A percentile compares a stretch with the other conserved stretches of the same genome.
Evolutionary conservation across 2,113 vertebrate species (phyloP).

Genomic region (Dascyllus trimaculatus): DNA sequence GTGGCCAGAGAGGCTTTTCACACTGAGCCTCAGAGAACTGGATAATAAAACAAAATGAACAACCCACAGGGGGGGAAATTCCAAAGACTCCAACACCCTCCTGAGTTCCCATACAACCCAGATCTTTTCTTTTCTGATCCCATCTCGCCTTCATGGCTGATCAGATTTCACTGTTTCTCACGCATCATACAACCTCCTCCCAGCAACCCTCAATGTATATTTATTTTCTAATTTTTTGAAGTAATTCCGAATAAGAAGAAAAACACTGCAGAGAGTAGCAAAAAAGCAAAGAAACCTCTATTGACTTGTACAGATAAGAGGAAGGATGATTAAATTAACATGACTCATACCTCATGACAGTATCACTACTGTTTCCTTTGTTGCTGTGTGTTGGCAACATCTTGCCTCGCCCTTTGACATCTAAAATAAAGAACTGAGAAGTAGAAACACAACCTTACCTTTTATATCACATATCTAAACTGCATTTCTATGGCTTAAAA

Average conservation of each 20-base stretch:
- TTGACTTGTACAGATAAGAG: slow-evolving; percentile 28
- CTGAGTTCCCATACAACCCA: slow-evolving; percentile 6
- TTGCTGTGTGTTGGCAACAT: slow-evolving; percentile 57
- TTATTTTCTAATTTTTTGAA: background rate
- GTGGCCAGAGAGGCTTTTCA: slow-evolving; percentile 25
- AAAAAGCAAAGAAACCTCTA: background rate
- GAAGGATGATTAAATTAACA: slow-evolving; percentile 54
- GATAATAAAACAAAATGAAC: slow-evolving; percentile 43
- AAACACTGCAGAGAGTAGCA: slow-evolving; percentile 2
- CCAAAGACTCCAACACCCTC: slow-evolving; percentile 40
- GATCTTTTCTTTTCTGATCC: slow-evolving; percentile 45
- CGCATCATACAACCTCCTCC: background rate
- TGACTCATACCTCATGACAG: slow-evolving; percentile 76
- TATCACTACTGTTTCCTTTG: slow-evolving; percentile 28
- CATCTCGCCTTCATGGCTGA: slow-evolving; percentile 34
- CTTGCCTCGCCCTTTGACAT: background rate
- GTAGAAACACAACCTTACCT: slow-evolving; percentile 4
- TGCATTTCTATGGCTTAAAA: background rate
- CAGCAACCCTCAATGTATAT: background rate
- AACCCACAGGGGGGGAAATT: slow-evolving; percentile 30
- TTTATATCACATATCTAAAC: background rate
- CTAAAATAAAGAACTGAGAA: background rate
- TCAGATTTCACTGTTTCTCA: slow-evolving; percentile 62
- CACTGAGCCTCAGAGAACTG: slow-evolving; percentile 17
- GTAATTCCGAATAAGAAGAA: background rate